Base-by-base conservation (phyloP, 1,140 invertebrate genomes). In the Helicoverpa zea region DNA sequence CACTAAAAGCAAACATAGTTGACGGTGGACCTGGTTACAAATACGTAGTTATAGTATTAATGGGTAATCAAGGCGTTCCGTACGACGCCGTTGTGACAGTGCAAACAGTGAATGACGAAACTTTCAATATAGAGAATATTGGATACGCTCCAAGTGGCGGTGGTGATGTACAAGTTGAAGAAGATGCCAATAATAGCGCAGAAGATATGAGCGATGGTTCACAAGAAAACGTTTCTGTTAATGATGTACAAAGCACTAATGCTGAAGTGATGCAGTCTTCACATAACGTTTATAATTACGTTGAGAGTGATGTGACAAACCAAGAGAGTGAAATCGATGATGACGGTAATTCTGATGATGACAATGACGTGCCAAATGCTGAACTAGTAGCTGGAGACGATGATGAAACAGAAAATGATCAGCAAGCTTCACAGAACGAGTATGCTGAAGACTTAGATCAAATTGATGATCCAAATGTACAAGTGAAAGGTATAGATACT, bases 21-120 rank as follows among this genome's bases (percentile, higher is more conserved):
- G 92, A 93, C 35, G 93, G 93, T 47, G 93, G 93, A 14, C 92
- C 92, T 83, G 93, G 90, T 16, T 94, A 87, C 73, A 91, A 91
- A 81, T 93, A 93, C 76, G 91, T 91, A n/a, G 89, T 94, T 10
- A 68, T 94, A 14, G 89, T 92, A 66, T 90, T 94, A 61, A 88
- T 88, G 72, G 93, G 92, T 70, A 92, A 94, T 47, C 80, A 85
- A 80, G 89, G 87, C 2, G 82, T 86, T 1, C 74, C 88, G 7
- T 94, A 93, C 68, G 93, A 94, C 82, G 92, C 92, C 35, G 89
- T 94, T 14, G 80, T 94, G 14, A 92, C 92, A 16, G 81, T 94
- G 76, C 87, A 93, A 79, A 93, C 92, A 51, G 16, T 90, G 61
- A 75, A 84, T 11, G 82, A 84, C 70, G 59, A 30, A 61, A 18